Base-by-base conservation (phyloP, 2,113 vertebrate species). In the Ivindomyrus marchei region DNA sequence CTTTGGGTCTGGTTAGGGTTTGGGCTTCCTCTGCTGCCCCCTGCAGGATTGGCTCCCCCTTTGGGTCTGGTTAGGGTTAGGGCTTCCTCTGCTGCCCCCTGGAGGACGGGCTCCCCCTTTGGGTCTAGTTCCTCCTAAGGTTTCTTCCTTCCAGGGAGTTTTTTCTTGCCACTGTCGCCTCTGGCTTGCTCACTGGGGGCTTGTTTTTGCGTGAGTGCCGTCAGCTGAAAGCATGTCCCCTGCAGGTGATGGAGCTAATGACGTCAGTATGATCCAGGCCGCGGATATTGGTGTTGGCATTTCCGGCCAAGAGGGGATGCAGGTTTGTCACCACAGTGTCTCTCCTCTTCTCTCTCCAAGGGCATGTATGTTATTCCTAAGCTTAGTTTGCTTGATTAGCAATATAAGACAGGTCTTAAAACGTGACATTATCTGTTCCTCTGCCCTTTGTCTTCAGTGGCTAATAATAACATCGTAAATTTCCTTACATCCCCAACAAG, bases 201-300 rank as follows among this genome's bases (percentile, higher is more conserved):
- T 11, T 84, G 42, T 46, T 84, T 52, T 46, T 46, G 7, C 36
- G 2, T 0, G 42, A 84, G 4, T 3, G 39, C 8, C 39, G 3
- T 21, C 17, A 84, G 31, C 10, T 74, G 70, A 74, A 9, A 6
- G 7, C 3, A 1, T n/a, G 80, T 1, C 42, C 0, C 45, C 62
- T n/a, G 85, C 90, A 99, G 98, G 98, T 91, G 98, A 99, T 39
- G 98, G 98, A 91, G 98, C 98, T 86, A 99, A 96, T 91, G 98
- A 99, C 0, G 98, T 99, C 2, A 98, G 97, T 92, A 99, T 99
- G 98, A 99, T 99, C 94, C 98, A 98, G 91, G 98, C 97, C 91
- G 98, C 98, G 77, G 97, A 99, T 91, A 91, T 98, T 52, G 98
- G 98, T 88, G 93, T 99, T 91, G 98, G 98, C 47, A 97, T 99